phyloP scores from a whole-genome alignment of 2,113 vertebrate species.

The Sardina pilchardus region DNA sequence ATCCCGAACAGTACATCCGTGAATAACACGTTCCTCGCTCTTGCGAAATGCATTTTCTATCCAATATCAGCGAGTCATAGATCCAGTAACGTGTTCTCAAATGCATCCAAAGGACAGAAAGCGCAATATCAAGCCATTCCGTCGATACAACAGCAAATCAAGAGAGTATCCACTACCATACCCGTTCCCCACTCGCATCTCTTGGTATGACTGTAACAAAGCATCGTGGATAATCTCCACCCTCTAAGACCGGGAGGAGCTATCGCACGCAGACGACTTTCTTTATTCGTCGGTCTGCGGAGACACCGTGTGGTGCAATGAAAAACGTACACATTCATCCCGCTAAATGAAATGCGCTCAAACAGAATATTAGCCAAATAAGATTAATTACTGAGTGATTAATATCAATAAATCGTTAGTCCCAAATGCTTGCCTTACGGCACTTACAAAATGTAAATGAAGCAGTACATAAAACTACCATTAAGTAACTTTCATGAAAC shows the following conservation, averaged over 20 bases:
- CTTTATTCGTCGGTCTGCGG: not conserved
- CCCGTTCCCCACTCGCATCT: not conserved
- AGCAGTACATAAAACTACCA: too few relatives aligned
- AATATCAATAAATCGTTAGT: too few relatives aligned
- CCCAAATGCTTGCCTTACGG: too few relatives aligned
- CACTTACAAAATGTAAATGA: too few relatives aligned
- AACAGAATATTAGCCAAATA: too few relatives aligned
- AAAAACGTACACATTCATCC: not conserved
- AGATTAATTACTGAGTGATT: too few relatives aligned
- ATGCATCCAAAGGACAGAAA: not conserved
- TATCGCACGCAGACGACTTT: not conserved
- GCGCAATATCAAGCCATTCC: not conserved
- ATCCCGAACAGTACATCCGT: not conserved
- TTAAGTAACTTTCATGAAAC: too few relatives aligned
- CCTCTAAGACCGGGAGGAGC: constrained; percentile 26
- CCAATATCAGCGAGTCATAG: not conserved
- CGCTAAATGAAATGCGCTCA: too few relatives aligned
- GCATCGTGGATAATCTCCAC: not conserved
- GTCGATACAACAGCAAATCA: not conserved
- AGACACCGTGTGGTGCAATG: constrained; percentile 19
- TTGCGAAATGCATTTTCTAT: not conserved
- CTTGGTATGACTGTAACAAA: constrained; percentile 15
- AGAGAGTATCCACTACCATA: not conserved
- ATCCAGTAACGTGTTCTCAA: not conserved
- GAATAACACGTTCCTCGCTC: not conserved